Evolutionary conservation across 92 coral and sea anemone species (phyloP).

Genomic region (Isaurus tuberculatus): DNA sequence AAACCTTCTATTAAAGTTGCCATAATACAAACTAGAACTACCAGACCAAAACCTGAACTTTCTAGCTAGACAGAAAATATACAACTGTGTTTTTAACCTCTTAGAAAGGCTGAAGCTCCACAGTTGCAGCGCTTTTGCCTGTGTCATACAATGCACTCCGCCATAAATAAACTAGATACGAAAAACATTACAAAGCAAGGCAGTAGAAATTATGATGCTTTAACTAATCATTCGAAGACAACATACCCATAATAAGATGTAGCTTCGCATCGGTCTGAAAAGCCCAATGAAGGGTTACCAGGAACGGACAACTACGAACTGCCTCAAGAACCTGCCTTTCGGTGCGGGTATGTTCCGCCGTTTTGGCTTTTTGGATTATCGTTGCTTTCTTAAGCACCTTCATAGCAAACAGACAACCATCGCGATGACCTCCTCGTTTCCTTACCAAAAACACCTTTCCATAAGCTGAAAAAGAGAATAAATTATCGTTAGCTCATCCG

Average conservation of each 20-base stretch:
- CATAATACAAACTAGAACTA: background rate
- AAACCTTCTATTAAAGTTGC: slow-evolving; percentile 1
- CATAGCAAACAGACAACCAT: slow-evolving; percentile 94
- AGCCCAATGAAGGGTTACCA: slow-evolving; percentile 99
- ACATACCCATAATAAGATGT: slow-evolving; percentile 96
- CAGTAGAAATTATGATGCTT: background rate
- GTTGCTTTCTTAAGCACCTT: slow-evolving; percentile 98
- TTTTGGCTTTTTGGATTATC: slow-evolving; percentile 97
- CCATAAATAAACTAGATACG: background rate
- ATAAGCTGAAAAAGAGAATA: slow-evolving; percentile 74
- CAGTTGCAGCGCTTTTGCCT: slow-evolving; percentile 23
- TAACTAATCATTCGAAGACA: background rate
- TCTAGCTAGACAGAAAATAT: background rate
- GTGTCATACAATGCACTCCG: too few relatives aligned
- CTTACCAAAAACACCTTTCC: slow-evolving; percentile 98
- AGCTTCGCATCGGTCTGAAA: slow-evolving; percentile 99
- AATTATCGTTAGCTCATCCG: slow-evolving; percentile 37
- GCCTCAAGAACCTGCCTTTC: slow-evolving; percentile 98
- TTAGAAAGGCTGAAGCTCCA: slow-evolving; percentile 35
- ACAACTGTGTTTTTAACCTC: background rate
- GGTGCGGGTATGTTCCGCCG: slow-evolving; percentile 98
- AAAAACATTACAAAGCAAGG: background rate
- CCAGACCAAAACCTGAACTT: background rate
- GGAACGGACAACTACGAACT: slow-evolving; percentile 96
- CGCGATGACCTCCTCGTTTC: slow-evolving; percentile 93